phyloP scores from a whole-genome alignment of 2,113 vertebrate genomes.

The Vulpes vulpes region DNA sequence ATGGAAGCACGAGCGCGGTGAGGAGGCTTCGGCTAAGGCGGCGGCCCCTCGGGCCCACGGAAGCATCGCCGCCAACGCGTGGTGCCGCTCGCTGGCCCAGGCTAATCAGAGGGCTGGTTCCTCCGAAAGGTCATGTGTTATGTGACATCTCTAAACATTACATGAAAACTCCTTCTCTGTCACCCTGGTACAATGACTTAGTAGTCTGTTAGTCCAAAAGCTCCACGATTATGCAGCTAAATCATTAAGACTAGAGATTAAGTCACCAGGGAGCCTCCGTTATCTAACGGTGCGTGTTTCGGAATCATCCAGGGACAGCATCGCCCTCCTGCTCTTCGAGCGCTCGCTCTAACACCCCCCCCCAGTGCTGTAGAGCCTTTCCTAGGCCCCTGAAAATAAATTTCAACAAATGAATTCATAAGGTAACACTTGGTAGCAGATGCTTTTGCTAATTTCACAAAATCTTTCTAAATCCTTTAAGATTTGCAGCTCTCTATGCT shows the following conservation, averaged over 20 bases:
- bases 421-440: slow-evolving; percentile 36
- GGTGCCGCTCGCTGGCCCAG: neutral
- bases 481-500: neutral
- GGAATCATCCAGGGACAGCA: neutral
- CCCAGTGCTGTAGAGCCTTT: neutral
- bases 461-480: slow-evolving; percentile 29
- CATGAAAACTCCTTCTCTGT: neutral
- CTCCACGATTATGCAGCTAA: slow-evolving; percentile 7
- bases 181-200: neutral
- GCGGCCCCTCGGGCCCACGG: neutral
- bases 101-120: neutral
- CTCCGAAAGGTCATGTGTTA: neutral
- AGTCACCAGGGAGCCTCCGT: neutral
- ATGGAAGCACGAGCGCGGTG: neutral
- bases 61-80: neutral
- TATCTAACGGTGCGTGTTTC: neutral
- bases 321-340: neutral
- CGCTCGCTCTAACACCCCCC: neutral
- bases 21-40: neutral
- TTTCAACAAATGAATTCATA: slow-evolving; percentile 50
- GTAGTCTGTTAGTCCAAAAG: neutral
- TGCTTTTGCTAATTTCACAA: slow-evolving; percentile 45
- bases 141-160: slow-evolving; percentile 56
- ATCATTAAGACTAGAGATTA: neutral
- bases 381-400: slow-evolving; percentile 53